Evolutionary conservation across 2,888 invertebrate genomes (phyloP), one percentile per base, ranked within the genome.

Genomic region (Acanthoscelides obtectus): DNA sequence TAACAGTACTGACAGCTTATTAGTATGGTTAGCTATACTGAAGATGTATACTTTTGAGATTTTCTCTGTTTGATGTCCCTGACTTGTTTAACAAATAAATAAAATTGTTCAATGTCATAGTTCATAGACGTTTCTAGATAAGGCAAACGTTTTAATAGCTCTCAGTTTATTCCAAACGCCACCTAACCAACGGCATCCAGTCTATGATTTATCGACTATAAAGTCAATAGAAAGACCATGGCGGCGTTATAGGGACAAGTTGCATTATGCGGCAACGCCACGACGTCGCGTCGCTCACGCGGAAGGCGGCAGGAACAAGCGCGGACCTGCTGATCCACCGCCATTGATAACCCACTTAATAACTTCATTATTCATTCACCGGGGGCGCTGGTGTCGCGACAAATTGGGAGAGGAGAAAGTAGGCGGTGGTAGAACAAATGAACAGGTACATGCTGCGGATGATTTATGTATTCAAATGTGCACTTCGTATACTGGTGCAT

Each of bases 191-290:
- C 3, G 45, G 17, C 45, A 17, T 45, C 45, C 45, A 45, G 45
- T 17, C 12, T 17, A 45, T 12, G 45, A 45, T 45, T 45, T 45
- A 45, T 45, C 45, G 45, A 45, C 45, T 22, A 4, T 4, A 72
- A 71, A 70, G 71, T 71, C 72, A 72, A 72, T 72, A 72, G 72
- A 45, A 45, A 17, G 45, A 45, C 45, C 67, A 70, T 73, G 70
- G 81, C 81, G 70, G 81, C 81, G 80, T 80, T 82, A 80, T 80
- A 80, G 78, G 81, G 81, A 81, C 81, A 80, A 77, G 75, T 75
- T 72, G 67, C 22, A 22, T 67, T 20, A 67, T 67, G 22, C 67
- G 20, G 66, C 66, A n/a, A 19, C 67, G 20, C 17, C 66, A n/a
- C 66, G 66, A 20, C 67, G 22, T 22, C n/a, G 67, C n/a, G 67